These are phyloP conservation scores for Brachionus angularis DNA, from an alignment of 1,140 invertebrate genomes.

Conservation along the genomic window DNA sequence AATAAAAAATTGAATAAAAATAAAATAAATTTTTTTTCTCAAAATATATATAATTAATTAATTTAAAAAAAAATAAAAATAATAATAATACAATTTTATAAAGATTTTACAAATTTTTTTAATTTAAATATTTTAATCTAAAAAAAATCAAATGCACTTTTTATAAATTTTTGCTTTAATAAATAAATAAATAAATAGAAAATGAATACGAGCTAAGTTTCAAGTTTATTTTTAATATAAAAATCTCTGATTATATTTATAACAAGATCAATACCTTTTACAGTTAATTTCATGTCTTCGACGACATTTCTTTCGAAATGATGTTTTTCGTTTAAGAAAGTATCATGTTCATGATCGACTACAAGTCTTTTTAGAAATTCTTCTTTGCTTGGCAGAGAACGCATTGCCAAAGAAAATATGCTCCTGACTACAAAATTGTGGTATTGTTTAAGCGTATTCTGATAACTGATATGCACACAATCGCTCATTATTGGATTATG, in stretches of 20 bases:
- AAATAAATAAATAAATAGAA: neutral
- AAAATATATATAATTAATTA: too few species aligned
- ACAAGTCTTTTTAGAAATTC: slow-evolving; percentile 35
- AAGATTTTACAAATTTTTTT: neutral
- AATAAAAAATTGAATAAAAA: too few species aligned
- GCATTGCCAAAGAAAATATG: slow-evolving; percentile 44
- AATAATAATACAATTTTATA: too few species aligned
- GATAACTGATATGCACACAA: slow-evolving; percentile 42
- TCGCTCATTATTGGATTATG: slow-evolving; percentile 32
- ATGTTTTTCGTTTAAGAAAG: slow-evolving; percentile 2
- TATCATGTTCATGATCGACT: slow-evolving; percentile 3
- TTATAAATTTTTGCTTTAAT: too few species aligned
- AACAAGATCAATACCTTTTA: slow-evolving; percentile 16
- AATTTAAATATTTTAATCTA: neutral
- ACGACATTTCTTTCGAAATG: slow-evolving; percentile 9
- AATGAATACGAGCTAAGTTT: neutral
- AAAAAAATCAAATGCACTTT: neutral
- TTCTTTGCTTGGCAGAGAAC: slow-evolving; percentile 35
- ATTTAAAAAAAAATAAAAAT: too few species aligned
- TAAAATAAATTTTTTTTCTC: too few species aligned
- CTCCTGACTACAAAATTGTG: slow-evolving; percentile 45
- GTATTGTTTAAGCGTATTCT: slow-evolving; percentile 44
- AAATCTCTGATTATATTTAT: slow-evolving; percentile 32
- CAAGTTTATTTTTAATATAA: slow-evolving; percentile 36
- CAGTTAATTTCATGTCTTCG: slow-evolving; percentile 38